phyloP scores from a whole-genome alignment of 2,797 vertebrate genomes.

The Spinus olivaceus region DNA sequence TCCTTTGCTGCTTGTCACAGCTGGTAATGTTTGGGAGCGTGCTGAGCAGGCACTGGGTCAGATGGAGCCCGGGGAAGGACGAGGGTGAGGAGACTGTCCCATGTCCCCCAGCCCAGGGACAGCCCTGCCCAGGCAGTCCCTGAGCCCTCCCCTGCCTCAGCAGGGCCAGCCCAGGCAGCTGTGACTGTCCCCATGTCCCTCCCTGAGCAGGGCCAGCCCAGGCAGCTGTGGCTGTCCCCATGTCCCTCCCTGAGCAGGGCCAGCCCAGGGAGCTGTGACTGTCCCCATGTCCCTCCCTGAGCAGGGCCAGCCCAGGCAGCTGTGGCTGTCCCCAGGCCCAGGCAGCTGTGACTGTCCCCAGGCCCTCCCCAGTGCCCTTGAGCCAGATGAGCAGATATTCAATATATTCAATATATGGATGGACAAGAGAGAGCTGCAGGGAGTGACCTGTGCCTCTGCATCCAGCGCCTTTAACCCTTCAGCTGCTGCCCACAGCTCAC shows the following conservation, averaged over 20 bases:
- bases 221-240: not conserved
- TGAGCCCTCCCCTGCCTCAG: not conserved
- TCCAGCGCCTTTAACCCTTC: not conserved
- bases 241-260: not conserved
- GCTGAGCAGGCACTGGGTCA: fast-evolving
- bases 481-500: not conserved
- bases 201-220: not conserved
- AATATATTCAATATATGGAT: slow-evolving; percentile 34
- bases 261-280: no score
- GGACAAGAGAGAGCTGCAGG: not conserved
- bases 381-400: not conserved
- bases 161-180: not conserved
- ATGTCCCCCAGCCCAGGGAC: fast-evolving
- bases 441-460: not conserved
- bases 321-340: not conserved
- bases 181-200: not conserved
- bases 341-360: not conserved
- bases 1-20: not conserved
- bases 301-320: no score
- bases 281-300: no score
- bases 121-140: not conserved
- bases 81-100: not conserved
- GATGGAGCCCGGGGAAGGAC: fast-evolving
- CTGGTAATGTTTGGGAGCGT: fast-evolving
- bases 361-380: fast-evolving